A percentile compares a stretch with the other conserved stretches of the same genome.
phyloP scores from a whole-genome alignment of 53 echinoderm and acorn worm genomes.

The Apostichopus leukothele region DNA sequence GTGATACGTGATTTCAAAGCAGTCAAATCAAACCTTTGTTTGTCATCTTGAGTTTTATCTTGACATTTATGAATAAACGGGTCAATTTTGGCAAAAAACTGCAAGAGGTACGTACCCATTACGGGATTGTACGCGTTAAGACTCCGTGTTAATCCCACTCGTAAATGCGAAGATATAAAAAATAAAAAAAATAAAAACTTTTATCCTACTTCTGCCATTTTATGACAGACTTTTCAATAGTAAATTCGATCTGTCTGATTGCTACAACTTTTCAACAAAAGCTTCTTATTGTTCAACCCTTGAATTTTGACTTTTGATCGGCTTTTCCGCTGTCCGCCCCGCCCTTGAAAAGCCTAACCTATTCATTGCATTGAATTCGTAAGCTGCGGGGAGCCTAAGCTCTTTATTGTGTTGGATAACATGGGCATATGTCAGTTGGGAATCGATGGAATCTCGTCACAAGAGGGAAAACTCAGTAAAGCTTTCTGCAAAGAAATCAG shows the following conservation, averaged over 20 bases:
- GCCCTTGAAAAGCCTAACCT: conserved; percentile 30
- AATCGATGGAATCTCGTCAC: not conserved
- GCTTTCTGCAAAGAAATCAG: too few relatives aligned
- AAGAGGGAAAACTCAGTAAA: too few relatives aligned
- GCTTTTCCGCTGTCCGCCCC: conserved; percentile 35
- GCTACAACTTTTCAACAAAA: conserved; percentile 20
- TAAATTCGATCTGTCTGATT: conserved; percentile 2
- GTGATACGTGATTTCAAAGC: too few relatives aligned
- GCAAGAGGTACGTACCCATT: too few relatives aligned
- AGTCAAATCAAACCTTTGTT: too few relatives aligned
- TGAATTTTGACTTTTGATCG: conserved; percentile 24
- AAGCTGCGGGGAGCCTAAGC: not conserved
- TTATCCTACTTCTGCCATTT: not conserved
- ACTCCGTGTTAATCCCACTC: not conserved
- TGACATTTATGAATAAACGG: too few relatives aligned
- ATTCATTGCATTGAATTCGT: conserved; percentile 10
- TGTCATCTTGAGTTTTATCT: too few relatives aligned
- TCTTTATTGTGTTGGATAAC: not conserved
- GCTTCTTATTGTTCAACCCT: not conserved
- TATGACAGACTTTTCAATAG: not conserved
- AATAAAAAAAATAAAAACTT: not conserved
- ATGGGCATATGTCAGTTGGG: not conserved
- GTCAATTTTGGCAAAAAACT: too few relatives aligned
- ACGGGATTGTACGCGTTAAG: not conserved
- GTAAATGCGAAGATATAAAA: not conserved